Conservation (phyloP, 2,113 vertebrate genomes). For the Crotalus helleri region DNA sequence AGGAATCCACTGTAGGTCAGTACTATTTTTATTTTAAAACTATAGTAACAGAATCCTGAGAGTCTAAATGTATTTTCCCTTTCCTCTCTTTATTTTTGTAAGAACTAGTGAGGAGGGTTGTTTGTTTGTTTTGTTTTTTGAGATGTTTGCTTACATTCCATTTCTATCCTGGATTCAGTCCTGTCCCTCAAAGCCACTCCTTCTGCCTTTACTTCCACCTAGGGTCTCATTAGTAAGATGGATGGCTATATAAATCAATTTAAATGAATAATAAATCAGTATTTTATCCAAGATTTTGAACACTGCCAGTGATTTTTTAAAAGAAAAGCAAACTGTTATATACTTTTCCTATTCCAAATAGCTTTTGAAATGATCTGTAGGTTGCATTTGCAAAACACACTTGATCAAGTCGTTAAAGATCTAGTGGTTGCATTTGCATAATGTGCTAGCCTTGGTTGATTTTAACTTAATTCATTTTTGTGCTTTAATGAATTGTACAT, state of each 20-base stretch:
- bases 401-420: background rate
- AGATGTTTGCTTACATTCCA: background rate
- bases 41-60: background rate
- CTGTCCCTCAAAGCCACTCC: background rate
- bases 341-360: background rate
- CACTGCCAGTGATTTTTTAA: background rate
- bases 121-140: too few relatives aligned
- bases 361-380: background rate
- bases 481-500: background rate
- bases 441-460: background rate
- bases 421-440: background rate
- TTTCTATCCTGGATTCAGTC: background rate
- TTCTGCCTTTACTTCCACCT: background rate
- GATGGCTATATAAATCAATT: background rate
- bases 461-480: background rate
- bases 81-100: background rate
- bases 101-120: background rate
- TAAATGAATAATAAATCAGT: background rate
- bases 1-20: background rate
- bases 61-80: background rate
- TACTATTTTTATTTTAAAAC: background rate
- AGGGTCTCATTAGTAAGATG: background rate
- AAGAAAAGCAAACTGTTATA: background rate
- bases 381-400: background rate
- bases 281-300: background rate